phyloP scores from a whole-genome alignment of 1,140 invertebrate genomes.

The Aphaenogaster rudis region DNA sequence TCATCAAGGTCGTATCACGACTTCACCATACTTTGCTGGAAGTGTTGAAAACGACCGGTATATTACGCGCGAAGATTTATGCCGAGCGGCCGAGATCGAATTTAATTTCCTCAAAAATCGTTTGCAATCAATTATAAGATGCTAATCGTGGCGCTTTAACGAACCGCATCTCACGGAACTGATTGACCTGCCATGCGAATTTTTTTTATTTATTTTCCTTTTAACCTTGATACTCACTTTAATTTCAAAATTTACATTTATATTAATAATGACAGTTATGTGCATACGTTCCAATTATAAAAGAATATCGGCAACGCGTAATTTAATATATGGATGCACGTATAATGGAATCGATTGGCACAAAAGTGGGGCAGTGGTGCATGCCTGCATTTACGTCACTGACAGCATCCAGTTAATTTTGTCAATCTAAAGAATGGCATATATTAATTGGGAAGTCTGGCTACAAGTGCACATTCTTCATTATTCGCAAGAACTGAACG shows the following conservation, averaged over 20 bases:
- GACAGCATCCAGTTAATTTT: constrained; percentile 50
- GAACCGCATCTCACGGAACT: constrained; percentile 32
- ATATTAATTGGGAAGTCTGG: constrained; percentile 43
- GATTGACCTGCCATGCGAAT: constrained; percentile 30
- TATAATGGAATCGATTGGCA: constrained; percentile 43
- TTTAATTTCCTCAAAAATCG: constrained; percentile 63
- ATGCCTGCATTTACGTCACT: constrained; percentile 43
- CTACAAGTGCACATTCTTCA: constrained; percentile 29
- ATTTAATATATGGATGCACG: constrained; percentile 29
- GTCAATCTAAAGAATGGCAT: constrained; percentile 46
- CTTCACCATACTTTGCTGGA: constrained; percentile 44
- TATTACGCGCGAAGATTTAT: constrained; percentile 57
- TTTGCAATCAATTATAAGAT: constrained; percentile 63
- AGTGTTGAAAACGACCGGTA: constrained; percentile 60
- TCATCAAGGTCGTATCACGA: constrained; percentile 61
- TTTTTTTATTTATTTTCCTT: constrained; percentile 33
- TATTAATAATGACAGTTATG: constrained; percentile 60
- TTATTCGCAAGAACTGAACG: constrained; percentile 3
- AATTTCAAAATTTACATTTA: constrained; percentile 54
- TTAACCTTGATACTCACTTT: constrained; percentile 48
- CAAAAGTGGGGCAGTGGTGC: constrained; percentile 49
- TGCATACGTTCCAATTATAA: constrained; percentile 35
- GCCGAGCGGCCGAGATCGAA: constrained; percentile 44
- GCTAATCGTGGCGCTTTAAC: constrained; percentile 51
- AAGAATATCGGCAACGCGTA: constrained; percentile 13